phyloP scores from a whole-genome alignment of 2,888 invertebrate genomes.

The Chydorus sphaericus region DNA sequence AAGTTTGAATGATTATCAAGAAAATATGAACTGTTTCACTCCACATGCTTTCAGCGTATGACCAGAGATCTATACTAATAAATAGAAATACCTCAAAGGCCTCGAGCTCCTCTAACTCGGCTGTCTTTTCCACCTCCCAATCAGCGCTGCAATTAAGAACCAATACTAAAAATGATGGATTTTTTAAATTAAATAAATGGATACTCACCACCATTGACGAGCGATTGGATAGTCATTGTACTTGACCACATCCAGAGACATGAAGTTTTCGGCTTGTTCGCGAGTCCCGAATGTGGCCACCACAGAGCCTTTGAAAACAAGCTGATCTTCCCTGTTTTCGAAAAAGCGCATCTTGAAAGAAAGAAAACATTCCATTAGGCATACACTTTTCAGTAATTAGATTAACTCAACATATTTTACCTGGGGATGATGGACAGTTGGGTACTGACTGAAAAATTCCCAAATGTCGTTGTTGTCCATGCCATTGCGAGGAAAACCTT shows the following conservation, averaged over 20 bases:
- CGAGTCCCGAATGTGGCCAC: conserved; percentile 70
- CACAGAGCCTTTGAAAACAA: conserved; percentile 77
- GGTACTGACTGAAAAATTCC: conserved; percentile 52
- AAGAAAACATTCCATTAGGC: conserved; percentile 13
- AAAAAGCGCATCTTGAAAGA: conserved; percentile 39
- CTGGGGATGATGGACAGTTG: conserved; percentile 48
- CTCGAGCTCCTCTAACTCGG: conserved; percentile 21
- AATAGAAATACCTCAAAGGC: too few relatives aligned
- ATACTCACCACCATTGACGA: conserved; percentile 44
- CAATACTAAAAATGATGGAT: not conserved
- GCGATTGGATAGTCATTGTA: conserved; percentile 48
- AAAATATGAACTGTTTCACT: too few relatives aligned
- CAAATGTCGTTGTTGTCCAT: conserved; percentile 52
- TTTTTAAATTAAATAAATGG: not conserved
- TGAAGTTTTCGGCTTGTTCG: conserved; percentile 65
- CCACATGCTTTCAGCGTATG: too few relatives aligned
- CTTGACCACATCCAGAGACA: conserved; percentile 49
- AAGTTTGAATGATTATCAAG: too few relatives aligned
- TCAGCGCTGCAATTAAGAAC: conserved; percentile 18
- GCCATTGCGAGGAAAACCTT: conserved; percentile 62
- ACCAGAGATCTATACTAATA: too few relatives aligned
- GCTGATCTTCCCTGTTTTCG: conserved; percentile 36
- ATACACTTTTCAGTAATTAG: too few relatives aligned
- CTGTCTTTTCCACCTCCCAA: conserved; percentile 22
- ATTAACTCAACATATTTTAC: too few relatives aligned